Evolutionary conservation across 2,797 vertebrate genomes (phyloP), one percentile per base, ranked within the genome.

Genomic region (Mormyrops boulengeri): DNA sequence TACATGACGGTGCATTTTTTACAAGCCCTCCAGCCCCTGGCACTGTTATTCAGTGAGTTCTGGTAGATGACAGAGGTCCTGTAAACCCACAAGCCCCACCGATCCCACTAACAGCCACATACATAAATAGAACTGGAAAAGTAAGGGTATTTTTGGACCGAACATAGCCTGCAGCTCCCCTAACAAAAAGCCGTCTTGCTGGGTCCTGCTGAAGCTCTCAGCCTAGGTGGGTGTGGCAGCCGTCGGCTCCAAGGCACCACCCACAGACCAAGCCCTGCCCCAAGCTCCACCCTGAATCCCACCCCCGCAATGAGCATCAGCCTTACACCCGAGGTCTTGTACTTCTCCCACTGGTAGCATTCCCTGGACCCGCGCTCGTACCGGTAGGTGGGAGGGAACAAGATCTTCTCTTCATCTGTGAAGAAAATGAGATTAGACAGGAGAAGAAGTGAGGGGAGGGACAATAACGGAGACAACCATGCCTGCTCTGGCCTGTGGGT

Each of bases 371-470:
- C 97, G 5, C 96, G 94, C 77, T 97, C 97, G 90, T 97, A 97
- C n/a, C 96, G 96, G 89, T 97, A 97, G 30, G 97, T 97, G 38
- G 97, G 97, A 88, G 96, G 97, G 92, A 97, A 97, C 0, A 94
- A 88, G 87, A 97, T 96, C 93, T 96, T 96, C 92, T 96, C 96
- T 90, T 97, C 97, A 95, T 95, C 97, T 97, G 95, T 26, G 92
- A 90, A 92, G 7, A 89, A 11, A 93, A 77, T 77, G 89, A 88
- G 60, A 89, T 49, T n/a, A 62, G 86, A 53, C 85, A 80, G 80
- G 47, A 47, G 52, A 30, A 52, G 44, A 53, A 9, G 26, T 22
- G 4, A 47, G 52, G n/a, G 1, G 22, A 66, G 41, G 1, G 82
- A 89, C 19, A 38, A 22, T n/a, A 17, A 52, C 34, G n/a, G 7